Conservation (phyloP, 2,888 invertebrate species). For the Ernsta delagoae region DNA sequence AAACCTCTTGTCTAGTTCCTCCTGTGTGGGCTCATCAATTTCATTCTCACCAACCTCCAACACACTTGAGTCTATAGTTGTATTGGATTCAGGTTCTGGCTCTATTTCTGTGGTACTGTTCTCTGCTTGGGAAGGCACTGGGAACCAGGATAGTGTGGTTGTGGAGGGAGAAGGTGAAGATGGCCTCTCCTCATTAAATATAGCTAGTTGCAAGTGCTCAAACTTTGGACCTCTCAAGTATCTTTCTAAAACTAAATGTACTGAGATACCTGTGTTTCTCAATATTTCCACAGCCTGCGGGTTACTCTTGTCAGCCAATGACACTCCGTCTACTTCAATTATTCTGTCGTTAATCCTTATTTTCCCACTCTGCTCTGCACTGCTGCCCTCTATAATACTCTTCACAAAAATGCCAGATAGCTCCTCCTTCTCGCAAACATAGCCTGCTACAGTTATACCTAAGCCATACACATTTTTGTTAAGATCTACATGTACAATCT, state of each 20-base stretch:
- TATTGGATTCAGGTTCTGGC: slow-evolving; percentile 91
- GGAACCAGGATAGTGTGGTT: slow-evolving; percentile 93
- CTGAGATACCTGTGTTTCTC: slow-evolving; percentile 96
- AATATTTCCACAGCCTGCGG: slow-evolving; percentile 98
- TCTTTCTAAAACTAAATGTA: slow-evolving; percentile 95
- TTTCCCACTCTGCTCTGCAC: slow-evolving; percentile 95
- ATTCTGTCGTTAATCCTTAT: slow-evolving; percentile 99
- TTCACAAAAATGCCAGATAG: slow-evolving; percentile 99
- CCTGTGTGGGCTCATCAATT: slow-evolving; percentile 78
- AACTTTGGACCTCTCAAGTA: slow-evolving; percentile 97
- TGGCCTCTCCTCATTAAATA: slow-evolving; percentile 86
- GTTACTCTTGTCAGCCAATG: slow-evolving; percentile 96
- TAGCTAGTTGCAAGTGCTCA: slow-evolving; percentile 95
- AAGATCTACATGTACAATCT: slow-evolving; percentile 94
- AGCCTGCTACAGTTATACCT: slow-evolving; percentile 98
- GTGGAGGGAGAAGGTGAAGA: slow-evolving; percentile 90
- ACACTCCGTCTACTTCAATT: slow-evolving; percentile 96
- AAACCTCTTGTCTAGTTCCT: slow-evolving; percentile 74
- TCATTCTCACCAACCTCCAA: slow-evolving; percentile 83
- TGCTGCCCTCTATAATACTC: slow-evolving; percentile 98
- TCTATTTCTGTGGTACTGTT: slow-evolving; percentile 87
- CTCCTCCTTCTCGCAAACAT: slow-evolving; percentile 99
- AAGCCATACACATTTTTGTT: slow-evolving; percentile 96
- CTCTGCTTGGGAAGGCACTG: slow-evolving; percentile 88
- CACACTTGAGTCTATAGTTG: slow-evolving; percentile 91